Percentiles rank a stretch among this genome's conserved stretches.
Evolutionary conservation across 2,797 vertebrate genomes (phyloP).

Genomic region (Sebastes hubbsi): DNA sequence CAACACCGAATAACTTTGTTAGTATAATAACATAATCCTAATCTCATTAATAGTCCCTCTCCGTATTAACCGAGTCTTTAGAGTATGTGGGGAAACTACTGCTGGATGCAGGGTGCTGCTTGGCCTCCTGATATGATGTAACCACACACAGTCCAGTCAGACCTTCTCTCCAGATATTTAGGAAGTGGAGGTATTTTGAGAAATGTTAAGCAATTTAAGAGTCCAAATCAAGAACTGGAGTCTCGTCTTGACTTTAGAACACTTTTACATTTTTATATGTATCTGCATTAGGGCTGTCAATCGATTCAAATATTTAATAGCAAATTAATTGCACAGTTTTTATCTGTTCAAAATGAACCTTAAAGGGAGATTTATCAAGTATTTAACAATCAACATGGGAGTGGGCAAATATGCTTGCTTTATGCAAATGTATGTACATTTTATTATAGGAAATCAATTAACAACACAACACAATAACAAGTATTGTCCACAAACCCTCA

Average conservation of each 20-base stretch:
- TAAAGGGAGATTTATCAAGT: no score
- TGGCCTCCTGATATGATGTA: background rate
- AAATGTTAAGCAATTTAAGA: background rate
- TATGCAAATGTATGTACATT: no score
- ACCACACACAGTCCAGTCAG: background rate
- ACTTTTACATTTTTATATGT: background rate
- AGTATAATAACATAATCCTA: slow-evolving; percentile 51
- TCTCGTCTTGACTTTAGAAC: background rate
- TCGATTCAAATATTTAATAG: no score
- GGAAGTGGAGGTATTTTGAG: background rate
- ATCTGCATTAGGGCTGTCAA: background rate
- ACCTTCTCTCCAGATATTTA: background rate
- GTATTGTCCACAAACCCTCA: no score
- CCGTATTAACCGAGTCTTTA: slow-evolving; percentile 26
- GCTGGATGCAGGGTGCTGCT: slow-evolving; percentile 20
- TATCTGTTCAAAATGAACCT: no score
- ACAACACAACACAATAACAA: no score
- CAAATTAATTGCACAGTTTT: no score
- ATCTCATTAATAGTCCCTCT: slow-evolving; percentile 41
- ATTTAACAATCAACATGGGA: no score
- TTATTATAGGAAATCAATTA: no score
- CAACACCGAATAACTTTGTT: slow-evolving; percentile 28
- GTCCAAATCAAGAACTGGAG: background rate
- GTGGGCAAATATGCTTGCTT: no score
- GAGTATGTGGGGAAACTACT: slow-evolving; percentile 17